Evolutionary conservation across 2,888 invertebrate genomes (phyloP).

Genomic region (Lymantria dispar): DNA sequence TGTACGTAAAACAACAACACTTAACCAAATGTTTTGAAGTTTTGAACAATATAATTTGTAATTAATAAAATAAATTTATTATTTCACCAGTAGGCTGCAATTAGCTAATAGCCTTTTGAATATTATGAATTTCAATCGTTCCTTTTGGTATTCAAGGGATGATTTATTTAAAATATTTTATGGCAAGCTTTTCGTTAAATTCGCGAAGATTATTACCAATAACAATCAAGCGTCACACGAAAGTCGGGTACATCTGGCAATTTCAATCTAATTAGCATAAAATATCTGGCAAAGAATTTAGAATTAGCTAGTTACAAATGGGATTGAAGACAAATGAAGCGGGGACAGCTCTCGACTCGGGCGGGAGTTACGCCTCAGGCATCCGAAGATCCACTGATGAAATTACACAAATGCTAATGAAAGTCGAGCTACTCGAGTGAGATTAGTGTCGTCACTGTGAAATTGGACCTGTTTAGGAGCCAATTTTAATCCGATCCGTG

Average conservation of each 20-base stretch:
- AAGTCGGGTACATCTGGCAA: conserved; percentile 10
- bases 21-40: conserved; percentile 27
- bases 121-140: too few relatives aligned
- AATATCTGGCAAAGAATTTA: conserved; percentile 36
- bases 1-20: conserved; percentile 47
- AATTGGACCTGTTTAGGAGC: conserved; percentile 61
- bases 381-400: conserved; percentile 54
- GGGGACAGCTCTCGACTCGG: conserved; percentile 29
- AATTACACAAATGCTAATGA: conserved; percentile 77
- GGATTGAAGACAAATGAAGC: conserved; percentile 56
- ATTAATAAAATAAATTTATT: conserved; percentile 33
- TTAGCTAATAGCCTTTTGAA: too few relatives aligned
- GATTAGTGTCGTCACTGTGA: conserved; percentile 64
- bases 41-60: not conserved
- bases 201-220: too few relatives aligned
- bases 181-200: too few relatives aligned
- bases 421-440: conserved; percentile 58
- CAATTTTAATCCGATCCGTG: conserved; percentile 45
- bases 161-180: too few relatives aligned
- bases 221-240: too few relatives aligned
- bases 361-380: conserved; percentile 32
- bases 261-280: conserved; percentile 32
- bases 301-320: conserved; percentile 48
- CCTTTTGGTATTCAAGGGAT: too few relatives aligned
- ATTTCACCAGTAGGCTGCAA: conserved; percentile 25